Percentiles rank a stretch among this genome's conserved stretches.
Conservation (phyloP, 2,888 invertebrate genomes). For the Meliscaeva auricollis region DNA sequence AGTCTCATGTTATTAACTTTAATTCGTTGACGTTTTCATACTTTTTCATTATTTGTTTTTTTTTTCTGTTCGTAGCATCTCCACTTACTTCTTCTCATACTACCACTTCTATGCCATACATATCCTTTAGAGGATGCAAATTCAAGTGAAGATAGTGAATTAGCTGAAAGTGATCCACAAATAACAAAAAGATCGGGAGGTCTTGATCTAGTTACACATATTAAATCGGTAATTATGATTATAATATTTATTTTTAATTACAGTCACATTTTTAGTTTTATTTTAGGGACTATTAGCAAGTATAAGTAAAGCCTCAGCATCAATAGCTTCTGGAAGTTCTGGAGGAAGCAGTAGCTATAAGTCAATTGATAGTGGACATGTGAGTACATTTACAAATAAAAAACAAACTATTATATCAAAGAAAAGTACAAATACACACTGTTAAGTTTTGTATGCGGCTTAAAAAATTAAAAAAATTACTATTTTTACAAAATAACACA, state of each 20-base stretch:
- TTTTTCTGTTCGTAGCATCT: slow-evolving; percentile 65
- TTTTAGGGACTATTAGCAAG: slow-evolving; percentile 81
- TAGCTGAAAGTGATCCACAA: slow-evolving; percentile 80
- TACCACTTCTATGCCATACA: slow-evolving; percentile 80
- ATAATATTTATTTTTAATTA: not conserved
- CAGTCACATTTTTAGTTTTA: slow-evolving; percentile 18
- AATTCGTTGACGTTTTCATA: too few relatives aligned
- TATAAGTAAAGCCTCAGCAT: slow-evolving; percentile 83
- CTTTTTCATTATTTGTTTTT: too few relatives aligned
- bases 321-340: slow-evolving; percentile 83
- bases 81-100: slow-evolving; percentile 78
- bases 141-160: slow-evolving; percentile 80
- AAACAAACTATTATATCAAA: too few relatives aligned
- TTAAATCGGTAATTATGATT: slow-evolving; percentile 79
- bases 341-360: slow-evolving; percentile 81
- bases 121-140: slow-evolving; percentile 79
- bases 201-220: slow-evolving; percentile 82
- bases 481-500: too few relatives aligned
- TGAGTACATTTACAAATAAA: too few relatives aligned
- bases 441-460: too few relatives aligned
- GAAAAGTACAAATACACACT: too few relatives aligned
- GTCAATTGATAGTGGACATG: slow-evolving; percentile 66
- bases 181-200: slow-evolving; percentile 82
- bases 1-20: too few relatives aligned
- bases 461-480: too few relatives aligned